These are phyloP conservation scores for Prionace glauca DNA, from an alignment of 2,797 vertebrate species.

Conservation along the genomic window DNA sequence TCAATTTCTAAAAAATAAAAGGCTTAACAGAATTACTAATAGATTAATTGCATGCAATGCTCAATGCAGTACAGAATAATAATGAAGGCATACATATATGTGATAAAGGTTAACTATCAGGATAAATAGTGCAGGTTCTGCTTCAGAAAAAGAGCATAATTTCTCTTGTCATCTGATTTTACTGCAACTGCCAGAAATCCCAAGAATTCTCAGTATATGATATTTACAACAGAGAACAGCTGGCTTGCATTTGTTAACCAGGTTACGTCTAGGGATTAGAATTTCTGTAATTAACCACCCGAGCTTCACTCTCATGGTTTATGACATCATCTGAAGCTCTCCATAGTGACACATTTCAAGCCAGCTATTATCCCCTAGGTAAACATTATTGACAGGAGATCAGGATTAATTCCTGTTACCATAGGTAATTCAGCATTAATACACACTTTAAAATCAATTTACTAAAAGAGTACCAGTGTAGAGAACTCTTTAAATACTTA, in stretches of 20 bases:
- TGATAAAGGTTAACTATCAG: slow-evolving; percentile 1
- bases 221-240: background rate
- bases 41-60: background rate
- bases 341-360: background rate
- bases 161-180: slow-evolving; percentile 6
- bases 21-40: background rate
- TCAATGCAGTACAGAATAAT: background rate
- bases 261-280: background rate
- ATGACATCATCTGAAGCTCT: slow-evolving; percentile 30
- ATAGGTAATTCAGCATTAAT: slow-evolving; percentile 12
- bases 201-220: background rate
- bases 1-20: background rate
- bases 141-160: background rate
- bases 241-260: slow-evolving; percentile 15
- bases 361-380: background rate
- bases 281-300: slow-evolving; percentile 27
- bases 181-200: background rate
- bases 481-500: slow-evolving; percentile 16
- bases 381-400: slow-evolving; percentile 19
- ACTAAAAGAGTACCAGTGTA: background rate
- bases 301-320: slow-evolving; percentile 18
- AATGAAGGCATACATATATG: background rate
- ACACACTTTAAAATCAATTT: slow-evolving; percentile 27
- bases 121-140: background rate
- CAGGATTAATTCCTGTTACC: slow-evolving; percentile 32